Evolutionary conservation across 2,797 vertebrate genomes (phyloP).

Genomic region (Sparidentex hasta): DNA sequence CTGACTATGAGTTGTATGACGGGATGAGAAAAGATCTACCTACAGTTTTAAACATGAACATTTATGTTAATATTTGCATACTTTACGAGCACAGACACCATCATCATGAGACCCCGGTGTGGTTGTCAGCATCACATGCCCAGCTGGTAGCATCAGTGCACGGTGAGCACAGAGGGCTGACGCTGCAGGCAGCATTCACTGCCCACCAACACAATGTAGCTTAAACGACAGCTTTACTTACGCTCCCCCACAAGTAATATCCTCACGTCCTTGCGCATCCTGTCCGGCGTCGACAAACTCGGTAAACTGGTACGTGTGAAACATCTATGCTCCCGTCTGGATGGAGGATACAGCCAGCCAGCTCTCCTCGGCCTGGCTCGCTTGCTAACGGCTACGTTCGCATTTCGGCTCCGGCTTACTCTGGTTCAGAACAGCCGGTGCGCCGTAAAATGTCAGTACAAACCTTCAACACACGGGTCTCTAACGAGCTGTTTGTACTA

Average conservation of each 20-base stretch:
- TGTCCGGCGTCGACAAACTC: constrained; percentile 53
- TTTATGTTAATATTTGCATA: not conserved
- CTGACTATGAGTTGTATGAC: not conserved
- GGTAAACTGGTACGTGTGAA: constrained; percentile 19
- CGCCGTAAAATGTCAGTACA: not conserved
- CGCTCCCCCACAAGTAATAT: constrained; percentile 95
- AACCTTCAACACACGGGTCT: not conserved
- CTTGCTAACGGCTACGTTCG: constrained; percentile 60
- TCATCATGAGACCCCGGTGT: constrained; percentile 19
- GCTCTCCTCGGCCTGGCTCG: constrained; percentile 59
- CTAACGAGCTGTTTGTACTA: not conserved
- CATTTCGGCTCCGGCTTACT: constrained; percentile 49
- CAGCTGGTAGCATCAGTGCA: constrained; percentile 36
- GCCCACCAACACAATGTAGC: not conserved
- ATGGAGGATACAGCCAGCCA: constrained; percentile 50
- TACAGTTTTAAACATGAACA: not conserved
- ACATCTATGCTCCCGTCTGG: constrained; percentile 73
- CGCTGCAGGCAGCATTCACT: not conserved
- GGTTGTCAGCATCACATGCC: constrained; percentile 48
- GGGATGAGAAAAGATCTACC: no score
- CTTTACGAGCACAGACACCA: not conserved
- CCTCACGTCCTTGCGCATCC: constrained; percentile 96
- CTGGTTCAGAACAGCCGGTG: constrained; percentile 1
- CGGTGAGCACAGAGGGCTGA: not conserved
- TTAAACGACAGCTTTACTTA: constrained; percentile 81